Base-by-base conservation (phyloP, 2,797 vertebrate species). In the Pseudomugil gertrudae region DNA sequence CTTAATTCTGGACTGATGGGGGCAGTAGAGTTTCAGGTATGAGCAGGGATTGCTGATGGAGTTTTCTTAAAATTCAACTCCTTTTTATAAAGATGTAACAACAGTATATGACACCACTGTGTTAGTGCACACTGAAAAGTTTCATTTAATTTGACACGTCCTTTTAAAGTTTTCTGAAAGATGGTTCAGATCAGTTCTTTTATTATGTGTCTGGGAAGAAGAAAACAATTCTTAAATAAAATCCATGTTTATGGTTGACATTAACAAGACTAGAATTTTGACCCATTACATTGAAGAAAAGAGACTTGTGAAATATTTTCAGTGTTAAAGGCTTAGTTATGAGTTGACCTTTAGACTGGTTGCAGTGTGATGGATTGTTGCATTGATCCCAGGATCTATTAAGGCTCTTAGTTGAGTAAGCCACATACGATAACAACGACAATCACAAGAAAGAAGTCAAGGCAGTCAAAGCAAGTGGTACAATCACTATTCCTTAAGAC, bases 21-120 rank as follows among this genome's bases (percentile, higher is more conserved):
- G 89, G 81, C 74, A 79, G 66, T 63, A 84, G 69, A 78, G 78
- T 40, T 40, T 57, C 10, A 61, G 59, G 2, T 33, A 19, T 62
- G 21, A 26, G 50, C 54, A 68, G 47, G 55, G 8, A 19, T 32
- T 15, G 11, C 4, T 55, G 38, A 61, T 19, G 45, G 57, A 38
- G 11, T 51, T 27, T 17, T 17, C 15, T 2, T 24, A 27, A 8
- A 14, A 15, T 51, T 51, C 26, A 51, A 48, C 9, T 6, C 8
- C 5, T 2, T 45, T 30, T 9, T 45, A 45, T 40, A 43, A 43
- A 45, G 40, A 45, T 45, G 8, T 45, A n/a, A 45, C 9, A 21
- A 45, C 3, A 21, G 19, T 45, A n/a, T 9, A 45, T 21, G 19
- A 45, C 40, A 40, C 14, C 15, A 45, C n/a, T 6, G 2, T 24